These are phyloP conservation scores for Eudasyphora cyanicolor DNA, from an alignment of 2,888 invertebrate genomes.

Conservation along the genomic window DNA sequence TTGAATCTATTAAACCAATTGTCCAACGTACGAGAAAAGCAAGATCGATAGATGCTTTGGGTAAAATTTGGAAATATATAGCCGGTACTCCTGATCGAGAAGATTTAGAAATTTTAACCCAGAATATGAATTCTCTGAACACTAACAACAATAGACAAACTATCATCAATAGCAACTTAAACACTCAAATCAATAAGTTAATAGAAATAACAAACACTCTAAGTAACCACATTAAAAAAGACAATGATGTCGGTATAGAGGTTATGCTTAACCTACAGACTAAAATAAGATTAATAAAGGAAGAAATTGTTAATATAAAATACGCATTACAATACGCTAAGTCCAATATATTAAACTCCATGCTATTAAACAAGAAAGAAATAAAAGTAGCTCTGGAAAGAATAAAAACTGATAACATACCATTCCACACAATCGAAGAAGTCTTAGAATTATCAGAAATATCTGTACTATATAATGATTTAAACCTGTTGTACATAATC, in stretches of 20 bases:
- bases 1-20: background rate
- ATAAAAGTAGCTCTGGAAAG: background rate
- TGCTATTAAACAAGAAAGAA: background rate
- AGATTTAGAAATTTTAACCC: too few species aligned
- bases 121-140: background rate
- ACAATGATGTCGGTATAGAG: background rate
- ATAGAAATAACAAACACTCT: background rate
- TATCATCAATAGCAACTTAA: background rate
- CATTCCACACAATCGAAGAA: background rate
- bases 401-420: background rate
- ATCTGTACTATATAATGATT: background rate
- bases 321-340: background rate
- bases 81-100: too few species aligned
- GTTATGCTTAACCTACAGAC: background rate
- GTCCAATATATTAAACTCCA: background rate
- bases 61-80: background rate
- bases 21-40: background rate
- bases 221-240: background rate
- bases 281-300: too few species aligned
- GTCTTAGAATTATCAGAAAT: background rate
- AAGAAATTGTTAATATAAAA: background rate
- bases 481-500: background rate
- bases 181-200: background rate
- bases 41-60: background rate
- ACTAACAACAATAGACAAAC: background rate